Conservation (phyloP, 2,113 vertebrate species). For the Halichoeres trimaculatus region DNA sequence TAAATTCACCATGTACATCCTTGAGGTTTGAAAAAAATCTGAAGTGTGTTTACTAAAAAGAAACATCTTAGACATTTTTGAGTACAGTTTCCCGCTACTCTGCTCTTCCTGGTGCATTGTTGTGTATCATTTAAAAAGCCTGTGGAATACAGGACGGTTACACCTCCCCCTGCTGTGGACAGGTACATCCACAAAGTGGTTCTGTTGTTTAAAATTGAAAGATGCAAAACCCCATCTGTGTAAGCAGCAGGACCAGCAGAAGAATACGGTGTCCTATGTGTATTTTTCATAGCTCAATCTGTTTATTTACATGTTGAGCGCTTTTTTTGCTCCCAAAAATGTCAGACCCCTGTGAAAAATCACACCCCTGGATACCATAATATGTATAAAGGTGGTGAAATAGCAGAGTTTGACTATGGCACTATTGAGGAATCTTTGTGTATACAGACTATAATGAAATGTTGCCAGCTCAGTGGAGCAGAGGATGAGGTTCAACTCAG, state of each 20-base stretch:
- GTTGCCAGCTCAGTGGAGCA: neutral
- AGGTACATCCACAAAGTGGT: neutral
- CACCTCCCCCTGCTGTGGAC: neutral
- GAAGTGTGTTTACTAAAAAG: neutral
- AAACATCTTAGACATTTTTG: neutral
- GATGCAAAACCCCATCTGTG: no score
- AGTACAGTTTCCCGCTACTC: neutral
- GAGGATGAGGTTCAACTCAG: neutral
- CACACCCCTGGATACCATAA: neutral
- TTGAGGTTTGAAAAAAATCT: neutral
- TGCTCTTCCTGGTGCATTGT: neutral
- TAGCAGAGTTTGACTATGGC: neutral
- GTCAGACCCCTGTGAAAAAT: neutral
- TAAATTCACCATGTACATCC: neutral
- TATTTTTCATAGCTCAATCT: no score
- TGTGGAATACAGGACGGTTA: neutral
- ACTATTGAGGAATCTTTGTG: no score
- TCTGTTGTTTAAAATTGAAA: neutral
- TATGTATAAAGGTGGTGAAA: neutral
- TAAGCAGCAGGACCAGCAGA: no score
- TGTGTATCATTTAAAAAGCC: neutral
- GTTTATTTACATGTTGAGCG: no score
- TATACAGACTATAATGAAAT: no score
- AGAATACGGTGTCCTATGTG: no score
- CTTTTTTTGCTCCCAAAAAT: no score